Base-by-base conservation (phyloP, 2,797 vertebrate species). In the Halcyon badia region DNA sequence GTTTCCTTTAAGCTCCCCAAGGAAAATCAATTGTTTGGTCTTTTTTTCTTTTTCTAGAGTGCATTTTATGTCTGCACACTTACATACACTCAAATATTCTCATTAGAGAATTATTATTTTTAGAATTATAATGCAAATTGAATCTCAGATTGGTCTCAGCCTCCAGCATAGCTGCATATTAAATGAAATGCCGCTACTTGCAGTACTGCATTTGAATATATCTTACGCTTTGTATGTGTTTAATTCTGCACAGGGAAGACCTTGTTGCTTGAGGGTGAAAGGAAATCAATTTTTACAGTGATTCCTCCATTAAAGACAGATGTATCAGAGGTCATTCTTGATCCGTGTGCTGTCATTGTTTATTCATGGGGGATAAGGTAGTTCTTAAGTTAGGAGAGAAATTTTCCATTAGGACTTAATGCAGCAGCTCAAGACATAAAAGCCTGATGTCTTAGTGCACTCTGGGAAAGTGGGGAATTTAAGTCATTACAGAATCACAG, bases 41-140 rank as follows among this genome's bases (percentile, higher is more conserved):
- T 82, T 35, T 60, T 39, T 87, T 22, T 90, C 25, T 76, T 52
- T 26, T 73, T 16, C 69, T 87, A 24, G 68, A 89, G 69, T 70
- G 62, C 87, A 73, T 95, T 92, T 91, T 73, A 37, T 87, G 58
- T 91, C 91, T 95, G 75, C 77, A 89, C 57, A 85, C 83, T 96
- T 85, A 72, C 65, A 83, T 72, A 70, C 19, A 56, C 71, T 89
- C 89, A 96, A 83, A 94, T 87, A 90, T 92, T 93, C 94, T 97
- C 91, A 97, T 97, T 97, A 96, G 93, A 93, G 89, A 89, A 95
- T 96, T 95, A 96, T 94, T 96, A 96, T 95, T 97, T 96, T 97
- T 95, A 95, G 89, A 94, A 86, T 94, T 95, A 92, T 82, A 94
- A 96, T 95, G 83, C 96, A 95, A 95, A 96, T 94, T 94, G 95